A percentile compares a stretch with the other conserved stretches of the same genome.
Evolutionary conservation across 2,797 vertebrate species (phyloP).

Genomic region (Gastrophryne carolinensis): DNA sequence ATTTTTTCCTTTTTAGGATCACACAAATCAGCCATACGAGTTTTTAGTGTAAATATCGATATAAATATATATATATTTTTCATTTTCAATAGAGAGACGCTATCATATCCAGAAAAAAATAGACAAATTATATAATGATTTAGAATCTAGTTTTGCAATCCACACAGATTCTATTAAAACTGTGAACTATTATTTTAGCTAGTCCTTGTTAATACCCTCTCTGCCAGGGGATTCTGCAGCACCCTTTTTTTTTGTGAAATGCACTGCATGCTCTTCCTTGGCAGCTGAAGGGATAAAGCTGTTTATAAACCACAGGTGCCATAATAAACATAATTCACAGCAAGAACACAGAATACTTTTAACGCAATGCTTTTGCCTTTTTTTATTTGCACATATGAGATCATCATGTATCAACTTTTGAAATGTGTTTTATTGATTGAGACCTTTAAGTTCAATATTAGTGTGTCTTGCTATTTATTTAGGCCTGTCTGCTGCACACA

Average conservation of each 20-base stretch:
- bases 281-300: conserved; percentile 70
- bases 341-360: conserved; percentile 68
- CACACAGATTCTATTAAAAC: conserved; percentile 93
- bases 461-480: conserved; percentile 69
- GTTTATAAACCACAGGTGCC: conserved; percentile 98
- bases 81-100: conserved; percentile 74
- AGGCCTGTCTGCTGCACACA: not conserved
- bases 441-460: conserved; percentile 75
- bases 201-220: conserved; percentile 68
- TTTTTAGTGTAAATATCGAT: conserved; percentile 76
- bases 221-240: conserved; percentile 13
- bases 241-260: not conserved
- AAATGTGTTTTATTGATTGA: conserved; percentile 62
- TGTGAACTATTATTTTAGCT: conserved; percentile 94
- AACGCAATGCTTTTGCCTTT: conserved; percentile 62
- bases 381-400: conserved; percentile 55
- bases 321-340: conserved; percentile 81
- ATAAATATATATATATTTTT: conserved; percentile 64
- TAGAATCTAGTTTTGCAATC: conserved; percentile 95
- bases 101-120: conserved; percentile 73
- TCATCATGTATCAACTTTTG: not conserved
- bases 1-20: conserved; percentile 76
- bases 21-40: conserved; percentile 78
- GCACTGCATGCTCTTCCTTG: not conserved
- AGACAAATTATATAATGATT: conserved; percentile 70